Evolutionary conservation across 2,113 vertebrate genomes (phyloP).

Genomic region (Arizona elegans): DNA sequence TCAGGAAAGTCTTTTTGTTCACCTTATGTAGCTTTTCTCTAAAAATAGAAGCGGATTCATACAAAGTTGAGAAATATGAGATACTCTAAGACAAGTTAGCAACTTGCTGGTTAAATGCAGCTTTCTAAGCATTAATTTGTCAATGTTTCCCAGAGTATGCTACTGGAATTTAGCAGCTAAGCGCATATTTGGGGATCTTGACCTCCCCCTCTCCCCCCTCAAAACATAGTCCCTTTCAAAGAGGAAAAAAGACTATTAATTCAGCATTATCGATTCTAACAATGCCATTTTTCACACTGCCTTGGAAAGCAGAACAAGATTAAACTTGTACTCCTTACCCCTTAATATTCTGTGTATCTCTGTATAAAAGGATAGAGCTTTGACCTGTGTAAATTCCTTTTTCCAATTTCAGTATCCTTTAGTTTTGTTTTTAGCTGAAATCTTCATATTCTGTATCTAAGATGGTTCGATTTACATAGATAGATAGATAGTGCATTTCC

Average conservation of each 20-base stretch:
- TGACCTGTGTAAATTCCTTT: neutral
- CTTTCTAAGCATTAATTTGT: neutral
- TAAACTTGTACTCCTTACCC: neutral
- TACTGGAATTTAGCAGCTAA: neutral
- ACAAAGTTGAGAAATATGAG: neutral
- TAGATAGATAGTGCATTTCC: no score
- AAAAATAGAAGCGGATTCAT: neutral
- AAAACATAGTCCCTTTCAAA: neutral
- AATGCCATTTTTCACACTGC: neutral
- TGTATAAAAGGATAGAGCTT: neutral
- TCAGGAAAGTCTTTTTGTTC: neutral
- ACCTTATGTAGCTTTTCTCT: neutral
- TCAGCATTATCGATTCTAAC: neutral
- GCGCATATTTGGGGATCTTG: neutral
- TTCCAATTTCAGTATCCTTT: neutral
- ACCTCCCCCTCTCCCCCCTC: neutral
- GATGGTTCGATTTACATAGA: no score
- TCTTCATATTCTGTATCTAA: neutral
- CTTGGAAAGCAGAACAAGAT: neutral
- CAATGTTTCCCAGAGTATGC: neutral
- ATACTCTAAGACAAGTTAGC: neutral
- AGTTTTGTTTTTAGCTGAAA: neutral
- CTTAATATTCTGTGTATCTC: neutral
- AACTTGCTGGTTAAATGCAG: neutral
- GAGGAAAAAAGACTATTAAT: neutral